Percentiles rank a stretch among this genome's conserved stretches.
phyloP scores from a whole-genome alignment of 2,888 invertebrate genomes.

The Synergus japonicus region DNA sequence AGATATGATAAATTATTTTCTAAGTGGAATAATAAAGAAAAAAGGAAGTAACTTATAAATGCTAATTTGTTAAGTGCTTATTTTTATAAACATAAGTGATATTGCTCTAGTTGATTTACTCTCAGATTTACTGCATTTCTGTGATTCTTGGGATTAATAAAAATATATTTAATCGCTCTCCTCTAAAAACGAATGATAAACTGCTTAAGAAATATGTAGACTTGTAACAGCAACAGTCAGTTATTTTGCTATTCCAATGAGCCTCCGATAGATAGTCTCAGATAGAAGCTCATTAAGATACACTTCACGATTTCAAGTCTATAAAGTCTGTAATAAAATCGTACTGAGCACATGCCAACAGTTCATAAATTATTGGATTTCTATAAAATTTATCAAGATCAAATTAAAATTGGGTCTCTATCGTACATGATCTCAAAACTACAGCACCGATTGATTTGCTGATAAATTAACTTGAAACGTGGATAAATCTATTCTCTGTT shows the following conservation, averaged over 20 bases:
- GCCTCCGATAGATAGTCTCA: constrained; percentile 11
- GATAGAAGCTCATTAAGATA: constrained; percentile 37
- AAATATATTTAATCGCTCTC: constrained; percentile 19
- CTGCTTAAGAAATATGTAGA: constrained; percentile 19
- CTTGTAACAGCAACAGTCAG: constrained; percentile 24
- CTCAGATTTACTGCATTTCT: constrained; percentile 22
- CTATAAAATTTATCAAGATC: background rate
- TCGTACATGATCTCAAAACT: background rate
- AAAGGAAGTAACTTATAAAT: background rate
- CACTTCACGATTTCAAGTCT: constrained; percentile 23
- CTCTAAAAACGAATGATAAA: constrained; percentile 28
- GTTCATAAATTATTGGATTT: background rate
- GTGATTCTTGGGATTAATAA: background rate
- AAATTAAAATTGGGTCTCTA: background rate
- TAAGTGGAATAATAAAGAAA: background rate
- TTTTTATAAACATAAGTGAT: constrained; percentile 18
- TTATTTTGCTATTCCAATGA: constrained; percentile 38
- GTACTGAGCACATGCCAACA: background rate
- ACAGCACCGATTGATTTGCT: no score
- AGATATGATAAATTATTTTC: background rate
- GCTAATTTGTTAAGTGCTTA: constrained; percentile 20
- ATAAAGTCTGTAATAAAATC: constrained; percentile 23
- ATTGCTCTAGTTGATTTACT: constrained; percentile 8
- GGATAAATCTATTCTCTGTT: no score
- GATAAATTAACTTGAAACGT: no score